A percentile compares a stretch with the other conserved stretches of the same genome.
These are phyloP conservation scores for Drosophila sechellia DNA, from an alignment of 1,140 invertebrate genomes.

Conservation along the genomic window DNA sequence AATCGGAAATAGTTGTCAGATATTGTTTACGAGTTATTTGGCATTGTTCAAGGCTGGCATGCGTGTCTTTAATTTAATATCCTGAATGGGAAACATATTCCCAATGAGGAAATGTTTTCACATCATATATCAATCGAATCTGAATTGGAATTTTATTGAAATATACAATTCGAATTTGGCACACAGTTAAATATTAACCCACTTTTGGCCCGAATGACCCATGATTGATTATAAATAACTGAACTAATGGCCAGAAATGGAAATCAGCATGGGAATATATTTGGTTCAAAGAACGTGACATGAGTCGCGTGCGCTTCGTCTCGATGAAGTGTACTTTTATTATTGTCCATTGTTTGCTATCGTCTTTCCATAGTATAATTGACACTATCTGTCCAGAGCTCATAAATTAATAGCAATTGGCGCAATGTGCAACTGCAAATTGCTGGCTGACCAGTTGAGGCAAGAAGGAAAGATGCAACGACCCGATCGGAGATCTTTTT, in stretches of 20 bases:
- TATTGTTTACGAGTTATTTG: constrained; percentile 14
- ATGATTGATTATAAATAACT: constrained; percentile 9
- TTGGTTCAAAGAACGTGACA: constrained; percentile 25
- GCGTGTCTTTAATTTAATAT: neutral
- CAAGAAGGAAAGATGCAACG: constrained; percentile 50
- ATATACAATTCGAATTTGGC: neutral
- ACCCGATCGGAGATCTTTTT: constrained; percentile 45
- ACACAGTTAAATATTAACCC: neutral
- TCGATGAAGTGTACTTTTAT: constrained; percentile 19
- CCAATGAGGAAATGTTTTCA: neutral
- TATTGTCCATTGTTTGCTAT: constrained; percentile 19
- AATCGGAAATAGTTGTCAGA: constrained; percentile 17
- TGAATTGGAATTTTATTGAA: neutral
- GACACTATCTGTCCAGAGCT: constrained; percentile 39
- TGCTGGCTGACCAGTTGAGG: constrained; percentile 38
- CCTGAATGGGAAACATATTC: neutral
- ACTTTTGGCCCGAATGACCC: constrained; percentile 20
- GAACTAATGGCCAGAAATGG: constrained; percentile 19
- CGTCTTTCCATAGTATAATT: constrained; percentile 41
- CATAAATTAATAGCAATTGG: constrained; percentile 54
- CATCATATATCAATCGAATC: neutral
- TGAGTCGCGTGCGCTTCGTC: constrained; percentile 41
- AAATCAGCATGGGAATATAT: constrained; percentile 25
- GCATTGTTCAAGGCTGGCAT: constrained; percentile 15
- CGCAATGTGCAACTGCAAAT: constrained; percentile 45